phyloP scores from a whole-genome alignment of 2,888 invertebrate genomes.

The Apamea epomidion region DNA sequence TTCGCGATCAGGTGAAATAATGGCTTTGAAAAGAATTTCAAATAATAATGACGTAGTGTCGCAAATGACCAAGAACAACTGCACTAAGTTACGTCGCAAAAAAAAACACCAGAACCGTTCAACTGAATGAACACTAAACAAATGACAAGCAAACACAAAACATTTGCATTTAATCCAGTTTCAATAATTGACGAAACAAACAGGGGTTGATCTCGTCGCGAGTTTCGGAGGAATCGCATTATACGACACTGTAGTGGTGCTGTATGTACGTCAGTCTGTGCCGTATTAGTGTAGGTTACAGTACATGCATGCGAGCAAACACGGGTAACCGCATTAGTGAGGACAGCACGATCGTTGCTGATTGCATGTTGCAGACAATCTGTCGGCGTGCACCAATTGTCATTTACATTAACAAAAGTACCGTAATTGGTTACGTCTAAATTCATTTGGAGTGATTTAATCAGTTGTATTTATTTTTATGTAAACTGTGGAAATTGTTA shows the following conservation, averaged over 20 bases:
- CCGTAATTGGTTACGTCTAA: conserved; percentile 50
- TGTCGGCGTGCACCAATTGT: conserved; percentile 46
- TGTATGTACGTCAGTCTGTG: conserved; percentile 28
- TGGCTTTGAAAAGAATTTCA: neutral
- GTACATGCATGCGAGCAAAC: conserved; percentile 72
- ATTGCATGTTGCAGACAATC: conserved; percentile 65
- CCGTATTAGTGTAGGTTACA: conserved; percentile 56
- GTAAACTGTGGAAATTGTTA: neutral
- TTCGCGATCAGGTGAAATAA: too few relatives aligned
- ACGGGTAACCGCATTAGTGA: conserved; percentile 82
- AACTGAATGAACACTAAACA: conserved; percentile 47
- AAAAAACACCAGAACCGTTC: conserved; percentile 35
- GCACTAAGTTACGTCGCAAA: neutral
- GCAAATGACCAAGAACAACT: neutral
- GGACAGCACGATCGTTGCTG: conserved; percentile 76
- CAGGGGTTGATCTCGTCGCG: conserved; percentile 65
- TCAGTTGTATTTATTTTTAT: neutral
- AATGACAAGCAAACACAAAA: conserved; percentile 59
- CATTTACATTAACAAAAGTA: conserved; percentile 63
- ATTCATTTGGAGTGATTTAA: conserved; percentile 43
- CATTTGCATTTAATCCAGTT: conserved; percentile 70
- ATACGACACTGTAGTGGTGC: conserved; percentile 25
- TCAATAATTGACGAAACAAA: conserved; percentile 70
- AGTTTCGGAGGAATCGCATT: conserved; percentile 53
- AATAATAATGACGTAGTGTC: neutral